Base-by-base conservation (phyloP, 1,140 invertebrate genomes). In the Scaptomyza hsui region DNA sequence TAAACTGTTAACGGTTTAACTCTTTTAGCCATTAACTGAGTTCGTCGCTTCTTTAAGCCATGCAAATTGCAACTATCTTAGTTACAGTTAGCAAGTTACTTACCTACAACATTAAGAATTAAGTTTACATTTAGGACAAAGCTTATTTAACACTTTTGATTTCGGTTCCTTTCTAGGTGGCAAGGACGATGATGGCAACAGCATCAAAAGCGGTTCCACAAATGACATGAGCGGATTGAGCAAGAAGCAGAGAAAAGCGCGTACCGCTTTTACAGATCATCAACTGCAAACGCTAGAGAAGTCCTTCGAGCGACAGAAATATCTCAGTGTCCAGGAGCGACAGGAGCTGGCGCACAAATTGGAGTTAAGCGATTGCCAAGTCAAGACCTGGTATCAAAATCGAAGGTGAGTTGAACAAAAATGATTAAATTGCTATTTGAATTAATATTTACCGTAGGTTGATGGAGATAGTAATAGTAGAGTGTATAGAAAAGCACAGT, bases 301-400 rank as follows among this genome's bases (percentile, higher is more conserved):
- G 92, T 98, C 96, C 63, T 99, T 99, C 92, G 98, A 99, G 91
- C 93, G 97, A 70, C 98, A 99, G 92, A 99, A 99, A 92, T 99
- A 99, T 93, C 94, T 99, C 19, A 98, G 97, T 82, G 99, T 99
- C 4, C 98, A 99, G 90, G 99, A 99, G 91, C 93, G 99, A 62
- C 99, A 99, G 97, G 98, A 99, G 93, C 92, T 99, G 65, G 99
- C 99, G 0, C 96, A 98, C 24, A 98, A 98, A 92, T 93, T 99
- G 35, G 97, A 97, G 65, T 94, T 99, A 19, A 98, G 97, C 6
- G 99, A 99, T 91, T 99, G 98, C 10, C 99, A 99, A 94, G 98
- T 99, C 78, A 99, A 99, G 92, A 99, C 98, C 60, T 99, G 98
- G 98, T 99, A 99, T 92, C 98, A 99, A 92, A 99, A 99, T 92